Evolutionary conservation across 2,113 vertebrate species (phyloP).

Genomic region (Lepus europaeus): DNA sequence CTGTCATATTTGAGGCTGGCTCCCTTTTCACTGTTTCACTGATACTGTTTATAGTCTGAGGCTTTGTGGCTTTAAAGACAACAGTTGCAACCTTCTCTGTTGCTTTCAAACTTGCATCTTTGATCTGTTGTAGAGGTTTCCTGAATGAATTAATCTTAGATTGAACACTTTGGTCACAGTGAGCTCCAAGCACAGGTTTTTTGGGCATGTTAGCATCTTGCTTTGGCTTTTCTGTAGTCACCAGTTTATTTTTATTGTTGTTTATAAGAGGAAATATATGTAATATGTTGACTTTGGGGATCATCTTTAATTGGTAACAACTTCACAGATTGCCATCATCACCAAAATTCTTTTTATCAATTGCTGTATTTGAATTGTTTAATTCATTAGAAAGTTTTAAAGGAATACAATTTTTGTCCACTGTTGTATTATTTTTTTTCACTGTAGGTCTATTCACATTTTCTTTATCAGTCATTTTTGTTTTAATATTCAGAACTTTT

Average conservation of each 20-base stretch:
- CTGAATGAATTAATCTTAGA: conserved; percentile 96
- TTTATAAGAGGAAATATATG: conserved; percentile 86
- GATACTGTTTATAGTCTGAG: not conserved
- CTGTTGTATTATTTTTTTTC: conserved; percentile 60
- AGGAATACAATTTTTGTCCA: conserved; percentile 63
- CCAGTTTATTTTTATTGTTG: conserved; percentile 83
- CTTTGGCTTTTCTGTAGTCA: conserved; percentile 84
- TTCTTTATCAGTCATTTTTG: conserved; percentile 88
- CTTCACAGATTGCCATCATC: conserved; percentile 21
- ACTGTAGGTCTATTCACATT: conserved; percentile 71
- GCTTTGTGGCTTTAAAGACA: conserved; percentile 72
- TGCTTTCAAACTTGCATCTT: conserved; percentile 65
- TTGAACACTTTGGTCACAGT: conserved; percentile 92
- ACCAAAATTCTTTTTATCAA: conserved; percentile 58
- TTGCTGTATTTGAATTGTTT: conserved; percentile 10
- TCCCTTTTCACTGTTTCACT: conserved; percentile 21
- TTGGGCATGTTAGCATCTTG: conserved; percentile 76
- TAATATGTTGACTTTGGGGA: conserved; percentile 72
- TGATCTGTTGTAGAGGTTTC: conserved; percentile 84
- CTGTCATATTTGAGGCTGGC: conserved; percentile 62
- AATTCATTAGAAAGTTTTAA: conserved; percentile 74
- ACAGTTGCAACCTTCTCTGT: conserved; percentile 63
- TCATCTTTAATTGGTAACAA: conserved; percentile 72
- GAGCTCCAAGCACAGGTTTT: conserved; percentile 91
- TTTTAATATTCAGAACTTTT: conserved; percentile 66